A percentile compares a stretch with the other conserved stretches of the same genome.
phyloP scores from a whole-genome alignment of 1,140 invertebrate species.

The Tetraneura akinire region DNA sequence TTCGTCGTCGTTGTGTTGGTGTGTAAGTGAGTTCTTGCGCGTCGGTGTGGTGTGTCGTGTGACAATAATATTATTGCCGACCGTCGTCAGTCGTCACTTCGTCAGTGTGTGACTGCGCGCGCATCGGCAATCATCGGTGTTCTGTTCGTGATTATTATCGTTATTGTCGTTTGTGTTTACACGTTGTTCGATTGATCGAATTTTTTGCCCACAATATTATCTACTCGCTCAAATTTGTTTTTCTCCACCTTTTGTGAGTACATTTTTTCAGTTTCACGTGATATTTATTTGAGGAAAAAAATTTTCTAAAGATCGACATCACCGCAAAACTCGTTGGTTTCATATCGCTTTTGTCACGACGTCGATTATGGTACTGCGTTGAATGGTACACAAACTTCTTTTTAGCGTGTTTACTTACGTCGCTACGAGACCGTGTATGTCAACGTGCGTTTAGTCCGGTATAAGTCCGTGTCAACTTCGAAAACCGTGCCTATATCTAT shows the following conservation, averaged over 20 bases:
- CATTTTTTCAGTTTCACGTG: too few species aligned
- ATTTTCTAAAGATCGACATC: too few species aligned
- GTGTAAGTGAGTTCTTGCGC: not conserved
- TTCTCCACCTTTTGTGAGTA: not conserved
- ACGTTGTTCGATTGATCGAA: not conserved
- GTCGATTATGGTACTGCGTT: not conserved
- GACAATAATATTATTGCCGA: slow-evolving; percentile 35
- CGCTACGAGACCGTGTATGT: too few species aligned
- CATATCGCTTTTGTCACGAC: not conserved
- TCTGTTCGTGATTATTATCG: too few species aligned
- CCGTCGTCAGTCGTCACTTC: not conserved
- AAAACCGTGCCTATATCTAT: not conserved
- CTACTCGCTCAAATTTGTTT: too few species aligned
- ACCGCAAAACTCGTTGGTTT: not conserved
- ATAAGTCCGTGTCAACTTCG: not conserved
- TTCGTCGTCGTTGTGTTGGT: not conserved
- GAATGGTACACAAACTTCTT: not conserved
- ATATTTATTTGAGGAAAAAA: too few species aligned
- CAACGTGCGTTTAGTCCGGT: too few species aligned
- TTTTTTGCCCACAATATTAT: not conserved
- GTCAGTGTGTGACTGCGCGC: slow-evolving; percentile 40
- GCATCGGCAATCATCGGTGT: not conserved
- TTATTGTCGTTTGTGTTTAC: not conserved
- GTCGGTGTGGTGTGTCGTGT: not conserved
- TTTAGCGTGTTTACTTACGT: too few species aligned